Conservation (phyloP, 1,140 invertebrate species). For the Ostrea denselamellosa region DNA sequence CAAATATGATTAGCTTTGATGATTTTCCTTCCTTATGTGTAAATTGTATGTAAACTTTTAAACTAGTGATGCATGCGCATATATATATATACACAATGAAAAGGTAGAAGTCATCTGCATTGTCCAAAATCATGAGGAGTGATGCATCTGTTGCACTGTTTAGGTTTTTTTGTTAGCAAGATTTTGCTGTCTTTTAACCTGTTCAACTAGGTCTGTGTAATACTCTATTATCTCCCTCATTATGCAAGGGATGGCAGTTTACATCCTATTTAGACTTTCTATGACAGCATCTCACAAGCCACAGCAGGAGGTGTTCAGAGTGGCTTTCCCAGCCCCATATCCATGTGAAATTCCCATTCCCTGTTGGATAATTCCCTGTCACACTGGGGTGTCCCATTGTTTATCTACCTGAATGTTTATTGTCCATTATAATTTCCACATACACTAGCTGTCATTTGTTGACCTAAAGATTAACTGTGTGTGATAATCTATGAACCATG, state of each 20-base stretch:
- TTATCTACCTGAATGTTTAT: constrained; percentile 30
- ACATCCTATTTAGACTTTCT: background rate
- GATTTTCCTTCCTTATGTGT: background rate
- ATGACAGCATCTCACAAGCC: background rate
- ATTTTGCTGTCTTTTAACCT: constrained; percentile 4
- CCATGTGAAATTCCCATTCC: background rate
- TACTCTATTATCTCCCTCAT: background rate
- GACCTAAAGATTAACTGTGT: background rate
- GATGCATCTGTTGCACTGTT: background rate
- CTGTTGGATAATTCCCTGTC: background rate
- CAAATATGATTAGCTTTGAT: background rate
- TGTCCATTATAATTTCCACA: background rate
- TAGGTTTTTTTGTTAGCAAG: too few relatives aligned
- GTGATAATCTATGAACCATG: constrained; percentile 6
- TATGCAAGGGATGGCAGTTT: background rate
- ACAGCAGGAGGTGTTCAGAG: background rate
- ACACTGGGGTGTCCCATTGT: constrained; percentile 9
- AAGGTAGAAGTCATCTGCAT: too few relatives aligned
- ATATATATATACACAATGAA: too few relatives aligned
- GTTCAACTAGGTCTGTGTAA: background rate
- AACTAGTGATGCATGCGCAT: too few relatives aligned
- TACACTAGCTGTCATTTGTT: constrained; percentile 9
- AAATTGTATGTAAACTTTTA: background rate
- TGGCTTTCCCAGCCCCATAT: background rate
- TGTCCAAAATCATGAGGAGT: too few relatives aligned